Percentiles rank a stretch among this genome's conserved stretches.
These are phyloP conservation scores for Crematogaster levior DNA, from an alignment of 2,888 invertebrate genomes.

Conservation along the genomic window DNA sequence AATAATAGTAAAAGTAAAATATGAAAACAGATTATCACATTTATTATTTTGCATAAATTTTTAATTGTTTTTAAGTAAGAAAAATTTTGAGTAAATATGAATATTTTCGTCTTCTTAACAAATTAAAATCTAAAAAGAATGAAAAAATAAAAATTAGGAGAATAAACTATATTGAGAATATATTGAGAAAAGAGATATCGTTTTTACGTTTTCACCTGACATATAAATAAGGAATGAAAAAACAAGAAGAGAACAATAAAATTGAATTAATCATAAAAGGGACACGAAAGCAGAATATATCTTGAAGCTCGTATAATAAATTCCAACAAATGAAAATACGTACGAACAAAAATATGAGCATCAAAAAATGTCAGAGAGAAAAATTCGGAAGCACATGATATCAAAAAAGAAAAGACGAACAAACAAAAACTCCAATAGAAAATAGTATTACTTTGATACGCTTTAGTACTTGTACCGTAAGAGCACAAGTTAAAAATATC, in stretches of 20 bases:
- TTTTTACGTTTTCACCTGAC: background rate
- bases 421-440: background rate
- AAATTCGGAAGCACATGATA: background rate
- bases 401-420: background rate
- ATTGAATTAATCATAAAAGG: background rate
- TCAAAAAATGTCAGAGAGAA: background rate
- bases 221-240: background rate
- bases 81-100: background rate
- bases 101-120: background rate
- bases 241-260: background rate
- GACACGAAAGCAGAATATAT: background rate
- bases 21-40: background rate
- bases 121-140: background rate
- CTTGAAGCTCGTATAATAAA: background rate
- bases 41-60: background rate
- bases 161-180: background rate
- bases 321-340: slow-evolving; percentile 5
- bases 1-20: slow-evolving; percentile 1
- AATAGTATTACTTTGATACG: background rate
- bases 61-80: background rate
- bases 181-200: background rate
- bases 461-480: no score
- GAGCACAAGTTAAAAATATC: background rate
- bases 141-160: background rate
- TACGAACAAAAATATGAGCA: background rate